A percentile compares a stretch with the other conserved stretches of the same genome.
Conservation (phyloP, 2,888 invertebrate genomes). For the Notodonta ziczac region DNA sequence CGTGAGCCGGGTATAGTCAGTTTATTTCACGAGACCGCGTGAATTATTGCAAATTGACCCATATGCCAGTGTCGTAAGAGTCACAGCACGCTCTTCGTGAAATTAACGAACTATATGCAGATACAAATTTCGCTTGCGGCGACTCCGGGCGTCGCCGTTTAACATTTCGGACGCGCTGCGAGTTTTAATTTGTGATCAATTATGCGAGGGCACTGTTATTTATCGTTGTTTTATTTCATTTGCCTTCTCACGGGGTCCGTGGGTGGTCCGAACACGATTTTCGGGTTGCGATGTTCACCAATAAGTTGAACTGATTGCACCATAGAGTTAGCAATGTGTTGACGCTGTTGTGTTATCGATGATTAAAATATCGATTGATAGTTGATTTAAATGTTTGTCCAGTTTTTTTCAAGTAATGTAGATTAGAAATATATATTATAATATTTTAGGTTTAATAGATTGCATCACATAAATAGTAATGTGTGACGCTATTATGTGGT, state of each 20-base stretch:
- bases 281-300: slow-evolving; percentile 71
- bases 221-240: slow-evolving; percentile 84
- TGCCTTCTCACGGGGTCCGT: slow-evolving; percentile 77
- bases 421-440: no score
- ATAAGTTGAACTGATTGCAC: slow-evolving; percentile 78
- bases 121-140: slow-evolving; percentile 80
- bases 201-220: slow-evolving; percentile 83
- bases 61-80: no score
- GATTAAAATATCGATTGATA: not conserved
- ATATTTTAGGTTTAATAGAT: not conserved
- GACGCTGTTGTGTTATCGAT: slow-evolving; percentile 18
- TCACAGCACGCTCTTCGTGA: no score
- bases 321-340: slow-evolving; percentile 62
- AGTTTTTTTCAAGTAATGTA: not conserved
- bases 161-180: slow-evolving; percentile 80
- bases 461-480: no score
- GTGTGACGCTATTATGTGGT: no score
- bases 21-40: no score
- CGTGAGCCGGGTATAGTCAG: slow-evolving; percentile 43
- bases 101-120: slow-evolving; percentile 29
- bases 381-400: not conserved
- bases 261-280: slow-evolving; percentile 84
- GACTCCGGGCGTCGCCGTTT: slow-evolving; percentile 60
- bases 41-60: no score
- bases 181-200: slow-evolving; percentile 85